A percentile compares a stretch with the other conserved stretches of the same genome.
Evolutionary conservation across 1,140 invertebrate species (phyloP).

Genomic region (Brachionus calyciflorus): DNA sequence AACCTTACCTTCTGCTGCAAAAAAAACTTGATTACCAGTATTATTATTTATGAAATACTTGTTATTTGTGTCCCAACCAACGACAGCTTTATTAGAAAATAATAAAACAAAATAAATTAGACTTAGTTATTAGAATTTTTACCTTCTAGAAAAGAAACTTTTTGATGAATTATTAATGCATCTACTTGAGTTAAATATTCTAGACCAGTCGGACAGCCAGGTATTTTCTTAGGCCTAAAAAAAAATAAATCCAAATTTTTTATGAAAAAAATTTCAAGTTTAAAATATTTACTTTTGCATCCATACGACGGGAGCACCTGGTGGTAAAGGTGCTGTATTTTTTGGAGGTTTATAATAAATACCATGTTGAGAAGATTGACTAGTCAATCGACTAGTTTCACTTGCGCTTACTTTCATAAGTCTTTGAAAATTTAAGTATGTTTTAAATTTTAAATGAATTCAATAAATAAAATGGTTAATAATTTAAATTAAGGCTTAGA

Average conservation of each 20-base stretch:
- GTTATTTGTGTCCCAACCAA: slow-evolving; percentile 82
- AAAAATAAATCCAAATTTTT: no score
- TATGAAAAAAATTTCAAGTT: background rate
- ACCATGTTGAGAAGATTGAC: slow-evolving; percentile 15
- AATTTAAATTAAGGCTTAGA: no score
- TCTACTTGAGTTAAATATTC: slow-evolving; percentile 88
- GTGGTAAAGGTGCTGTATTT: slow-evolving; percentile 10
- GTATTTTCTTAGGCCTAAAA: slow-evolving; percentile 67
- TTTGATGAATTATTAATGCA: slow-evolving; percentile 80
- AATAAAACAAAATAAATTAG: background rate
- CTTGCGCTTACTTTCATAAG: no score
- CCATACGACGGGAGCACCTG: slow-evolving; percentile 3
- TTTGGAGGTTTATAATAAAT: slow-evolving; percentile 18
- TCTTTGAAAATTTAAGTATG: no score
- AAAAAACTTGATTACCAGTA: slow-evolving; percentile 55
- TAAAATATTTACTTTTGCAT: slow-evolving; percentile 3
- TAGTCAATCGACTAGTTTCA: no score
- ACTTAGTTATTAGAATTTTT: slow-evolving; percentile 44
- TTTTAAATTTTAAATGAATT: no score
- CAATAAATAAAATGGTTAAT: no score
- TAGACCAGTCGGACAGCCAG: slow-evolving; percentile 81
- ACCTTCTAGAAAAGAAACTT: slow-evolving; percentile 79
- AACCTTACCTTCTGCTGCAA: slow-evolving; percentile 55
- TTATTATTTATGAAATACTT: slow-evolving; percentile 63
- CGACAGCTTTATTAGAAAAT: slow-evolving; percentile 65